These are phyloP conservation scores for Scaptomyza parva DNA, from an alignment of 2,888 invertebrate genomes.

Conservation along the genomic window DNA sequence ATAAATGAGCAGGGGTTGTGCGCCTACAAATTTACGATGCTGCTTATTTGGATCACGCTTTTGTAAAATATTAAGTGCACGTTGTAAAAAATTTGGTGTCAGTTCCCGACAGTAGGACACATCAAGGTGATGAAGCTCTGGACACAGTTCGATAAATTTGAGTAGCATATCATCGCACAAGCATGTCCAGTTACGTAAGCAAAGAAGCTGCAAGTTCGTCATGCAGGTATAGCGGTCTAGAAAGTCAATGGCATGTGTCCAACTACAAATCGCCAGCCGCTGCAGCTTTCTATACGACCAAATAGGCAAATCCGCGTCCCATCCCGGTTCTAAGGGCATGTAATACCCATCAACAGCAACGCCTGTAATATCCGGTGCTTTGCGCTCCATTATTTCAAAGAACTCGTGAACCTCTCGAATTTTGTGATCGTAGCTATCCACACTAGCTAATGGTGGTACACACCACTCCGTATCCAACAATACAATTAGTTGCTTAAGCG, in stretches of 20 bases:
- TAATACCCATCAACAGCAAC: conserved; percentile 78
- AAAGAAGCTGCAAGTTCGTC: conserved; percentile 64
- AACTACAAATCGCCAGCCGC: conserved; percentile 78
- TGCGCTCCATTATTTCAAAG: conserved; percentile 72
- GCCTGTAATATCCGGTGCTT: conserved; percentile 63
- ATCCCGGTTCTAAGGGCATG: conserved; percentile 67
- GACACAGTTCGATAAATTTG: conserved; percentile 69
- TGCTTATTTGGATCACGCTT: conserved; percentile 53
- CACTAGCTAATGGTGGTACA: conserved; percentile 58
- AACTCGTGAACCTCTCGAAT: conserved; percentile 79
- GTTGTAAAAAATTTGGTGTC: conserved; percentile 62
- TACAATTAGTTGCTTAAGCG: conserved; percentile 69
- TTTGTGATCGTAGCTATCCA: conserved; percentile 75
- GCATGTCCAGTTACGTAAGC: conserved; percentile 69
- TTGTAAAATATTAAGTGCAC: conserved; percentile 57
- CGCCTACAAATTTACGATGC: conserved; percentile 37
- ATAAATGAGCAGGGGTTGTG: conserved; percentile 63
- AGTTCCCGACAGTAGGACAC: conserved; percentile 75
- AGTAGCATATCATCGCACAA: conserved; percentile 67
- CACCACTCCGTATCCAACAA: conserved; percentile 73
- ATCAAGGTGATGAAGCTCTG: conserved; percentile 72
- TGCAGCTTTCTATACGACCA: conserved; percentile 62
- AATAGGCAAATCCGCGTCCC: conserved; percentile 66
- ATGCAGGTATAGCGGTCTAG: conserved; percentile 70
- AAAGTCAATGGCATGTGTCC: conserved; percentile 57